A percentile compares a stretch with the other conserved stretches of the same genome.
Evolutionary conservation across 2,888 invertebrate species (phyloP).

Genomic region (Lutraria lutraria): DNA sequence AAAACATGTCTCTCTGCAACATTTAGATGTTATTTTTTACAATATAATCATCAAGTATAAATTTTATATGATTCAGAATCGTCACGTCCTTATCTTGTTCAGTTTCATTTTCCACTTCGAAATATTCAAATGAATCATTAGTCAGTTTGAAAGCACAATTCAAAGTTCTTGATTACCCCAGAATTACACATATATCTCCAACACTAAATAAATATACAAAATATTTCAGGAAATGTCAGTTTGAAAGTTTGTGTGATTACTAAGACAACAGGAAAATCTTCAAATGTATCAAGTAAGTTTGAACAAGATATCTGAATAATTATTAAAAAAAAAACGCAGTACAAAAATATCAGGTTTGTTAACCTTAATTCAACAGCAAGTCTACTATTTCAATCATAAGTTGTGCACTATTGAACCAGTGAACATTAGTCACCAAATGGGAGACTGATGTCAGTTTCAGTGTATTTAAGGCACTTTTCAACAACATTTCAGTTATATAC

Average conservation of each 20-base stretch:
- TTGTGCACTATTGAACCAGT: too few species aligned
- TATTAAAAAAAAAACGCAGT: neutral
- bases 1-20: too few species aligned
- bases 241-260: too few species aligned
- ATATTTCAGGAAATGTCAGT: too few species aligned
- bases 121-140: neutral
- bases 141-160: neutral
- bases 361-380: neutral
- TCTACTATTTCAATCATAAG: neutral
- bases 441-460: too few species aligned
- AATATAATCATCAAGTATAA: too few species aligned
- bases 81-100: neutral
- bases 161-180: neutral
- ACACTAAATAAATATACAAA: neutral
- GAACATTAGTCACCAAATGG: too few species aligned
- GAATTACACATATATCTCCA: neutral
- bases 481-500: too few species aligned
- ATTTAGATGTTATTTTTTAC: too few species aligned
- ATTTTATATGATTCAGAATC: neutral
- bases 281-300: neutral
- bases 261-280: neutral
- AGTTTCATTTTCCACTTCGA: neutral
- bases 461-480: too few species aligned
- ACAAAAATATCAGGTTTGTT: neutral
- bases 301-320: neutral